Conservation (phyloP, 1,140 invertebrate genomes). For the Hyposmocoma kahamanoa region DNA sequence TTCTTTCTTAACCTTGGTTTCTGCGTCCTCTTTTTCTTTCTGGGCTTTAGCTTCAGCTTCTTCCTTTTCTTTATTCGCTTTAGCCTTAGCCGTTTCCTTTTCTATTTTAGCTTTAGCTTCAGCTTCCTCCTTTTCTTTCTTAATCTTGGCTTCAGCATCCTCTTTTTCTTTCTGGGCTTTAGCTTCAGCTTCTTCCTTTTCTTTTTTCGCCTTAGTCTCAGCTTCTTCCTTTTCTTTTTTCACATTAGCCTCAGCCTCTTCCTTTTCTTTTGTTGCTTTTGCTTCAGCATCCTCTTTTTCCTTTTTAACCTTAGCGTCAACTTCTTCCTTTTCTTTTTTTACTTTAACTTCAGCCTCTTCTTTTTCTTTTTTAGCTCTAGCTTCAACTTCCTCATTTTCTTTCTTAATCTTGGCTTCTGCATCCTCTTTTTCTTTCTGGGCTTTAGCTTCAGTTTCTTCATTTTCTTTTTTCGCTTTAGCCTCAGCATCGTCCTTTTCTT, state of each 20-base stretch:
- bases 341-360: slow-evolving; percentile 12
- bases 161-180: slow-evolving; percentile 17
- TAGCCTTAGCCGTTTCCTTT: too few species aligned
- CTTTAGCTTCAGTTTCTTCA: slow-evolving; percentile 5
- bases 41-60: slow-evolving; percentile 12
- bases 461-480: neutral
- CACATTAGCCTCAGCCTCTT: slow-evolving; percentile 13
- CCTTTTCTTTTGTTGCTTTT: slow-evolving; percentile 13
- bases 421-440: neutral
- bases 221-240: slow-evolving; percentile 14
- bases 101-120: slow-evolving; percentile 6
- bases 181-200: slow-evolving; percentile 18
- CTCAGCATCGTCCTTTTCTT: neutral
- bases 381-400: neutral
- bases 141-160: slow-evolving; percentile 13
- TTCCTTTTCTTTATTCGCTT: slow-evolving; percentile 21
- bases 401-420: neutral
- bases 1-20: slow-evolving; percentile 17
- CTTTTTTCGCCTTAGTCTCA: slow-evolving; percentile 21
- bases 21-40: slow-evolving; percentile 16
- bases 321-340: slow-evolving; percentile 19
- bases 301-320: neutral
- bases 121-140: slow-evolving; percentile 20
- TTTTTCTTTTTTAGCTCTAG: neutral
- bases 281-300: neutral